These are phyloP conservation scores for Leucophenga montana DNA, from an alignment of 2,888 invertebrate genomes.

Conservation along the genomic window DNA sequence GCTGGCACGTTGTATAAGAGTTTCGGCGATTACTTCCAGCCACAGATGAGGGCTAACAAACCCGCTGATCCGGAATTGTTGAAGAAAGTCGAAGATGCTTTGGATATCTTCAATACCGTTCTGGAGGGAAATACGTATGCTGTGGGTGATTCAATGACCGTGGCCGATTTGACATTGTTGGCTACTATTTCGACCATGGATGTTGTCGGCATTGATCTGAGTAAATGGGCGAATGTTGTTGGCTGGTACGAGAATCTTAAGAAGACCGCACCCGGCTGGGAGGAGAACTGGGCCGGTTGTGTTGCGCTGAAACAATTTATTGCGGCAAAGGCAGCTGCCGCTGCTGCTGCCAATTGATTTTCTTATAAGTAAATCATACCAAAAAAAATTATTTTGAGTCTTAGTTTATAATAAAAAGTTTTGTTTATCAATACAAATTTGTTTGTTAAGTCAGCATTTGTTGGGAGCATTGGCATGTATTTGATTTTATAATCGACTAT, in stretches of 20 bases:
- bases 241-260: slow-evolving; percentile 78
- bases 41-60: slow-evolving; percentile 75
- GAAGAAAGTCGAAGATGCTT: slow-evolving; percentile 79
- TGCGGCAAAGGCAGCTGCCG: neutral
- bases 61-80: slow-evolving; percentile 79
- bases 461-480: no score
- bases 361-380: no score
- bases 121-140: slow-evolving; percentile 80
- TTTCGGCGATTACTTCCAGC: slow-evolving; percentile 78
- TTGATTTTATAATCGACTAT: no score
- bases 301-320: neutral
- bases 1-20: slow-evolving; percentile 81
- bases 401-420: no score
- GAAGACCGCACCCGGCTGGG: slow-evolving; percentile 76
- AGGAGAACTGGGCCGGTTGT: slow-evolving; percentile 75
- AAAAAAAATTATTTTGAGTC: no score
- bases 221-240: slow-evolving; percentile 79
- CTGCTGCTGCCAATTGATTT: no score
- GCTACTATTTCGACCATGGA: slow-evolving; percentile 81
- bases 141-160: slow-evolving; percentile 81
- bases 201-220: slow-evolving; percentile 78
- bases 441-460: no score
- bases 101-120: slow-evolving; percentile 80
- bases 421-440: no score
- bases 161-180: slow-evolving; percentile 84